Conservation (phyloP, 2,888 invertebrate species). For the Sericinus montela region DNA sequence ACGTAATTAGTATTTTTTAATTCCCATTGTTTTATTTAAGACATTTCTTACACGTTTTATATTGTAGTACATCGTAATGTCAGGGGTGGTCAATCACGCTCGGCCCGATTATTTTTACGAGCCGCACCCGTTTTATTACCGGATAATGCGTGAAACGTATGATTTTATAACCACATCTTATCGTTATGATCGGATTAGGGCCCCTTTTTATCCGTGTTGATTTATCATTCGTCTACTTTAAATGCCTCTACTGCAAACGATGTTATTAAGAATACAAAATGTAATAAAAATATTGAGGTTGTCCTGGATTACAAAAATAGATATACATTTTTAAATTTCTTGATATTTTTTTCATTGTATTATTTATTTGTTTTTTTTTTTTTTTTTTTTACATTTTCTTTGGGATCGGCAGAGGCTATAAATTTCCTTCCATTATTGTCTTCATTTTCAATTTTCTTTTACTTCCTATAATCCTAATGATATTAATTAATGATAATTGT, state of each 20-base stretch:
- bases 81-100: slow-evolving; percentile 52
- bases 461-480: too few relatives aligned
- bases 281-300: slow-evolving; percentile 26
- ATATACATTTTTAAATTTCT: background rate
- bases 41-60: background rate
- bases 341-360: background rate
- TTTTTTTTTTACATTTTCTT: too few relatives aligned
- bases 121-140: slow-evolving; percentile 45
- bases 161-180: slow-evolving; percentile 58
- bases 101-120: slow-evolving; percentile 47
- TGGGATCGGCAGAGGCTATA: too few relatives aligned
- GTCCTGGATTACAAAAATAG: slow-evolving; percentile 10
- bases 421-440: too few relatives aligned
- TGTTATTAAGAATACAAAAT: slow-evolving; percentile 28
- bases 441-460: too few relatives aligned
- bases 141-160: slow-evolving; percentile 68
- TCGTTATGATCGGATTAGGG: slow-evolving; percentile 61
- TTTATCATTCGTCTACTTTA: slow-evolving; percentile 48
- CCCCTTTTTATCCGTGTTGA: slow-evolving; percentile 60
- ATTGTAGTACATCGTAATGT: slow-evolving; percentile 24
- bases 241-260: slow-evolving; percentile 28
- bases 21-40: too few relatives aligned
- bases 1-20: too few relatives aligned
- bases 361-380: too few relatives aligned
- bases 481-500: too few relatives aligned